Base-by-base conservation (phyloP, 1,140 invertebrate species). In the Adelges cooleyi region DNA sequence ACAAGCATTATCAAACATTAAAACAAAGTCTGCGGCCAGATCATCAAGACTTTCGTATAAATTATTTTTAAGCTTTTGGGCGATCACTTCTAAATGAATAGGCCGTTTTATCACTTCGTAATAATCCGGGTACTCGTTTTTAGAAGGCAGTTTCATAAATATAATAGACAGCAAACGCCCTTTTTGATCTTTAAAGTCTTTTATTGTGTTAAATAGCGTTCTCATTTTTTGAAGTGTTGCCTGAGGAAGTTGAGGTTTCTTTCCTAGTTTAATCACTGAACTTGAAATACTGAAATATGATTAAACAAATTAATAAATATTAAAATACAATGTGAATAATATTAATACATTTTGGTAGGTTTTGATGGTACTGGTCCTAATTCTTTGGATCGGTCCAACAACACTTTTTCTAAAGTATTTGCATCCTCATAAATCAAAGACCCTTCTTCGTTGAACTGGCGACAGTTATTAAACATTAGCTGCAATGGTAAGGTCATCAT, bases 1-100 rank as follows among this genome's bases (percentile, higher is more conserved):
- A 78, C 94, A 98, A 25, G 95, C 96, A 75, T 99, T 99, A 71
- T 99, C 95, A 76, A 99, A 95, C 92, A 99, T 97, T 15, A 97
- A 78, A 69, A 93, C 86, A 72, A 98, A 90, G 77, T 99, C 96
- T 0, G 86, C 83, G 0, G 94, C 85, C 42, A 98, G 76, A 69
- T 97, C 92, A 54, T 96, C 93, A 9, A 98, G 77, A 65, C 80
- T 85, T 15, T 88, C 86, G 74, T 99, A 99, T 1, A 74, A 75
- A 50, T 80, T 80, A 51, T 54, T 53, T 29, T 66, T 90, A 42
- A 96, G 78, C 72, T 92, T 94, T 49, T 90, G 86, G 0, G 87
- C 85, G 68, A 99, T 98, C 69, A 86, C 87, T 71, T 96, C 93
- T 84, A 99, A 87, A 74, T 99, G 95, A 71, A 99, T 95, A 1